phyloP scores from a whole-genome alignment of 2,888 invertebrate genomes.

The Tachina lurida region DNA sequence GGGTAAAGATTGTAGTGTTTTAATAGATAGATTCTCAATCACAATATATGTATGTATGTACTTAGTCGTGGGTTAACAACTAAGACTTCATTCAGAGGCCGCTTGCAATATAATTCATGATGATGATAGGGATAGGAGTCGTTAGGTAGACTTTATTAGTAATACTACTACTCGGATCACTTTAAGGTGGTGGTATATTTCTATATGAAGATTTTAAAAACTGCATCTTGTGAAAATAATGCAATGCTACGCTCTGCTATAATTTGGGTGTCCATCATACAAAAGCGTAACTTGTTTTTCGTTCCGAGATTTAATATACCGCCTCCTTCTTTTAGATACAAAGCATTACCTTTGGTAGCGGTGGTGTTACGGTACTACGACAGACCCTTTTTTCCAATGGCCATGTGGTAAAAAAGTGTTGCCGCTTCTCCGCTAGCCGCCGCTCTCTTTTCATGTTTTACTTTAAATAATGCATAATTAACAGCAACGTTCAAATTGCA shows the following conservation, averaged over 20 bases:
- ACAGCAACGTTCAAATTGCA: conserved; percentile 58
- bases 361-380: conserved; percentile 71
- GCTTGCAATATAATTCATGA: conserved; percentile 80
- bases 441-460: conserved; percentile 51
- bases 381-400: conserved; percentile 74
- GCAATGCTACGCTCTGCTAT: conserved; percentile 67
- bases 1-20: conserved; percentile 61
- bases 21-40: conserved; percentile 32
- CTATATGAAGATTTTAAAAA: conserved; percentile 65
- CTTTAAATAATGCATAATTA: conserved; percentile 39
- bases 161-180: conserved; percentile 53
- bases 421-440: conserved; percentile 70
- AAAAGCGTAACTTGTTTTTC: conserved; percentile 70
- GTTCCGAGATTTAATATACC: conserved; percentile 68
- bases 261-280: conserved; percentile 64
- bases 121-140: conserved; percentile 82
- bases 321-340: conserved; percentile 63
- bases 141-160: conserved; percentile 50
- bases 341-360: conserved; percentile 61
- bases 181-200: conserved; percentile 69
- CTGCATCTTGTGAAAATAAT: conserved; percentile 64
- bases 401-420: conserved; percentile 74
- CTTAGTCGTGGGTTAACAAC: conserved; percentile 57
- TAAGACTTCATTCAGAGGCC: conserved; percentile 82
- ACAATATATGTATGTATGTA: conserved; percentile 47